phyloP scores from a whole-genome alignment of 2,113 vertebrate genomes.

The Gymnarchus niloticus region DNA sequence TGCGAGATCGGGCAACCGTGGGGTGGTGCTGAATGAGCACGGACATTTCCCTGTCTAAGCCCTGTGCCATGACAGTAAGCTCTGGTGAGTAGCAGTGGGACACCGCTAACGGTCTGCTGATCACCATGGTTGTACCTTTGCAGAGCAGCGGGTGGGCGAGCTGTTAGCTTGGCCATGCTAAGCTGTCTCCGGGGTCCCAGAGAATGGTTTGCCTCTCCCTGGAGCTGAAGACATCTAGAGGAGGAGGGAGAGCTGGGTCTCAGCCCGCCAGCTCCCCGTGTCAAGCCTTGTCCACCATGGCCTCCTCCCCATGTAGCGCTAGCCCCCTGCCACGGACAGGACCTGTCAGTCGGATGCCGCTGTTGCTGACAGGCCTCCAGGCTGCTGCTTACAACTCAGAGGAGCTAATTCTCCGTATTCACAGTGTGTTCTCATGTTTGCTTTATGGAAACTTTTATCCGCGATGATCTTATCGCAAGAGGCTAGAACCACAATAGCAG shows the following conservation, averaged over 20 bases:
- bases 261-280: neutral
- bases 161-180: neutral
- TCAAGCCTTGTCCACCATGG: neutral
- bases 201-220: neutral
- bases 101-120: neutral
- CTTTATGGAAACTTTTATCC: slow-evolving; percentile 10
- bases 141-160: neutral
- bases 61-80: neutral
- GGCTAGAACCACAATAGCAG: neutral
- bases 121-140: too few species aligned
- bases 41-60: too few species aligned
- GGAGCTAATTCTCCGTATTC: neutral
- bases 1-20: neutral
- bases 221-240: neutral
- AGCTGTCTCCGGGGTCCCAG: neutral
- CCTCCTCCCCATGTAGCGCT: neutral
- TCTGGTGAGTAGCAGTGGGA: neutral
- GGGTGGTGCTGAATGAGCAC: neutral
- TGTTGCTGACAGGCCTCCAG: neutral
- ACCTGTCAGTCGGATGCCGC: slow-evolving; percentile 4
- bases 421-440: slow-evolving; percentile 1
- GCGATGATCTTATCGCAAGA: neutral
- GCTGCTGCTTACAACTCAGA: neutral
- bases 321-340: neutral
- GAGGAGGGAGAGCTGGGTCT: neutral